These are phyloP conservation scores for Meteorus colon DNA, from an alignment of 2,888 invertebrate genomes.

Conservation along the genomic window DNA sequence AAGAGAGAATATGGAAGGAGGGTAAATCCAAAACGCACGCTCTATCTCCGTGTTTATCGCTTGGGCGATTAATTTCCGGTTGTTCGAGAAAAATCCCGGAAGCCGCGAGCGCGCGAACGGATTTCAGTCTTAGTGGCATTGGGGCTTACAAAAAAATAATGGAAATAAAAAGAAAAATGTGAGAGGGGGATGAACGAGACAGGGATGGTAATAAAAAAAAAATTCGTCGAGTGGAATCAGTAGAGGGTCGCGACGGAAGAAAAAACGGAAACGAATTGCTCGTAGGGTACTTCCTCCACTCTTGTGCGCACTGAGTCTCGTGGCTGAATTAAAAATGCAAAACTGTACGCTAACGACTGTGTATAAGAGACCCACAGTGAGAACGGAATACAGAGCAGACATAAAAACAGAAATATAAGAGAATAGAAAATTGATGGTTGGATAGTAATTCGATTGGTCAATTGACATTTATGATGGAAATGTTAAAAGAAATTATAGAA, in stretches of 20 bases:
- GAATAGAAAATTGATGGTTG: conserved; percentile 59
- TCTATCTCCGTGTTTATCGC: conserved; percentile 46
- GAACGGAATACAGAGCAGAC: not conserved
- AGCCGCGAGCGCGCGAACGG: conserved; percentile 35
- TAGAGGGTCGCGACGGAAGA: conserved; percentile 40
- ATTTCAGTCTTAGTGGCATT: conserved; percentile 37
- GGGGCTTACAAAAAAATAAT: conserved; percentile 24
- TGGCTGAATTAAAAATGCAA: conserved; percentile 59
- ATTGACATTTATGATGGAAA: conserved; percentile 24
- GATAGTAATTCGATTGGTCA: conserved; percentile 55
- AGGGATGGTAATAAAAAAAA: conserved; percentile 9
- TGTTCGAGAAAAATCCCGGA: conserved; percentile 42
- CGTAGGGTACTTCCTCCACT: conserved; percentile 32
- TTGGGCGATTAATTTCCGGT: conserved; percentile 46
- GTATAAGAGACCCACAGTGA: conserved; percentile 28
- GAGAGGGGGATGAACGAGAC: not conserved
- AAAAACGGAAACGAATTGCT: conserved; percentile 50
- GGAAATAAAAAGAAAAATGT: conserved; percentile 22
- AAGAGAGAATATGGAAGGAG: conserved; percentile 15
- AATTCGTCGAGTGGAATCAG: conserved; percentile 2
- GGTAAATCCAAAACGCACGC: conserved; percentile 24
- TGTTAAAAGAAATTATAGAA: not conserved
- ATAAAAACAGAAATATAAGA: conserved; percentile 28
- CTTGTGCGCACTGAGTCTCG: not conserved
- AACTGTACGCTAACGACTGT: conserved; percentile 48